Percentiles rank a stretch among this genome's conserved stretches.
phyloP scores from a whole-genome alignment of 2,888 invertebrate genomes.

The Hedychridium roseum region DNA sequence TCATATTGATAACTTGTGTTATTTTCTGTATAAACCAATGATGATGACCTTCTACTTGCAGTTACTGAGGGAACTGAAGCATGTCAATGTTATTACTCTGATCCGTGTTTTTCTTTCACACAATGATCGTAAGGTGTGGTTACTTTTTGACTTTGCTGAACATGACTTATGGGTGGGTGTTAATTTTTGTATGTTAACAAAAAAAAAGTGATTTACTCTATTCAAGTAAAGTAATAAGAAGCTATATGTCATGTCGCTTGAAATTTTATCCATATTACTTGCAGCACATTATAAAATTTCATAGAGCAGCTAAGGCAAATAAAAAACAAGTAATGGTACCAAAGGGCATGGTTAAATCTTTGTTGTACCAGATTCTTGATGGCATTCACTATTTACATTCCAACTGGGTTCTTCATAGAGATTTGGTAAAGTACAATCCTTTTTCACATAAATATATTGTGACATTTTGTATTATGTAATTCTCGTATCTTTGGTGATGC shows the following conservation, averaged over 20 bases:
- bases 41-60: slow-evolving; percentile 62
- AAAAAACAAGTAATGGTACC: slow-evolving; percentile 96
- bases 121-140: slow-evolving; percentile 95
- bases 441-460: background rate
- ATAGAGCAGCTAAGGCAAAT: slow-evolving; percentile 96
- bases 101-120: slow-evolving; percentile 97
- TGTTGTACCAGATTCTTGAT: slow-evolving; percentile 97
- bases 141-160: slow-evolving; percentile 98
- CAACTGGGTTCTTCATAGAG: slow-evolving; percentile 98
- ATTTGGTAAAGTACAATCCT: slow-evolving; percentile 74
- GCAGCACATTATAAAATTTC: slow-evolving; percentile 97
- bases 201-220: slow-evolving; percentile 4
- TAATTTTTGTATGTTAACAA: slow-evolving; percentile 7
- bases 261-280: slow-evolving; percentile 28
- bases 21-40: background rate
- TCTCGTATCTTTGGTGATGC: background rate
- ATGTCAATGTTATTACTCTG: slow-evolving; percentile 95
- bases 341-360: slow-evolving; percentile 96
- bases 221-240: no score
- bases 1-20: background rate
- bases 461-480: slow-evolving; percentile 3
- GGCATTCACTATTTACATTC: slow-evolving; percentile 99
- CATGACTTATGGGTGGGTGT: slow-evolving; percentile 92
- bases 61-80: slow-evolving; percentile 94
- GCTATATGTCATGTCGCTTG: no score